Conservation (phyloP, 2,797 vertebrate species). For the Zenarchopterus dispar region DNA sequence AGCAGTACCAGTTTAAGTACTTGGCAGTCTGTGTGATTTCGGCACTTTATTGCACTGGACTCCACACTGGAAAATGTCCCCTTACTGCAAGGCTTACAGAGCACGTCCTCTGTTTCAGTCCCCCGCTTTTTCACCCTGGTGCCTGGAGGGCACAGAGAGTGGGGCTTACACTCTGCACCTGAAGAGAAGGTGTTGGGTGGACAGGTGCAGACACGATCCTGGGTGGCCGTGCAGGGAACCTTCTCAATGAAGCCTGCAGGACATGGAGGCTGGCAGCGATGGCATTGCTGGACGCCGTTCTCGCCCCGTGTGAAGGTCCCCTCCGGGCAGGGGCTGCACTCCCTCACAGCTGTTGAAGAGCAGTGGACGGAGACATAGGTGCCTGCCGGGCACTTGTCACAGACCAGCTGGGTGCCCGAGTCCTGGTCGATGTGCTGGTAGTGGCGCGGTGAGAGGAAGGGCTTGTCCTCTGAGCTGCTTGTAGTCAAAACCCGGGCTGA, state of each 20-base stretch:
- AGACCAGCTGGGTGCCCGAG: constrained; percentile 86
- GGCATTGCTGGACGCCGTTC: constrained; percentile 92
- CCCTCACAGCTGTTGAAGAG: constrained; percentile 83
- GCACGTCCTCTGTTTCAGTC: constrained; percentile 87
- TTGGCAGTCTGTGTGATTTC: constrained; percentile 87
- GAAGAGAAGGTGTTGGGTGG: constrained; percentile 82
- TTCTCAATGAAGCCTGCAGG: constrained; percentile 85
- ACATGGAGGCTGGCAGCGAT: constrained; percentile 86
- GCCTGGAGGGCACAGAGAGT: constrained; percentile 87
- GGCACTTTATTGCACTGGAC: constrained; percentile 87
- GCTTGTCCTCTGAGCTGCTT: constrained; percentile 71
- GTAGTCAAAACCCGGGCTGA: constrained; percentile 78
- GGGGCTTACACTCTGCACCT: constrained; percentile 78
- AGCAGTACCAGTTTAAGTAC: constrained; percentile 84
- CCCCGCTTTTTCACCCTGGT: constrained; percentile 90
- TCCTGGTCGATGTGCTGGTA: constrained; percentile 86
- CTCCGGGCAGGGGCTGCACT: constrained; percentile 88
- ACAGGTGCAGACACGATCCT: constrained; percentile 90
- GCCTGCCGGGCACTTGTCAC: constrained; percentile 96
- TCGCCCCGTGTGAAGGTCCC: constrained; percentile 91
- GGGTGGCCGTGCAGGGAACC: constrained; percentile 85
- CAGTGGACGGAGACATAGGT: constrained; percentile 92
- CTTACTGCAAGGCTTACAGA: constrained; percentile 88
- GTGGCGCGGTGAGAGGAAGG: constrained; percentile 80
- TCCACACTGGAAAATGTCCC: constrained; percentile 90